These are phyloP conservation scores for Tetraneura akinire DNA, from an alignment of 1,140 invertebrate genomes.

Conservation along the genomic window DNA sequence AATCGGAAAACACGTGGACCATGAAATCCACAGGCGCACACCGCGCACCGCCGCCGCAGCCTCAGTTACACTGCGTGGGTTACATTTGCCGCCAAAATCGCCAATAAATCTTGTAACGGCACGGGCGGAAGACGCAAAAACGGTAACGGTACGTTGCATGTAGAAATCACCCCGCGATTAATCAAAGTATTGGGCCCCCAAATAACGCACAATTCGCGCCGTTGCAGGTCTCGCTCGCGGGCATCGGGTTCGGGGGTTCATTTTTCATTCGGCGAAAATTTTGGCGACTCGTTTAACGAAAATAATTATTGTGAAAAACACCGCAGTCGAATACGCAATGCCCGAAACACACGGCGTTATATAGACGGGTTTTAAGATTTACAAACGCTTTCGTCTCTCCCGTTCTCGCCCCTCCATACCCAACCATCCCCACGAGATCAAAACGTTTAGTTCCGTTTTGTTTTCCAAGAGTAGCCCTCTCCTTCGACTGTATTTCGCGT, in stretches of 20 bases:
- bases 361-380: background rate
- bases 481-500: too few species aligned
- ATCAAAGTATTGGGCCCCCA: conserved; percentile 8
- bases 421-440: too few species aligned
- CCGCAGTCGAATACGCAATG: conserved; percentile 3
- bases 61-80: background rate
- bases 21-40: conserved; percentile 13
- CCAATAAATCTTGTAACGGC: conserved; percentile 17
- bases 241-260: conserved; percentile 1
- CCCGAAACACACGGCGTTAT: background rate
- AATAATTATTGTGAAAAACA: conserved; percentile 35
- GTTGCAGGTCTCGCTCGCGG: too few species aligned
- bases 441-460: too few species aligned
- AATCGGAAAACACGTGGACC: conserved; percentile 45
- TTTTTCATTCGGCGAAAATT: conserved; percentile 28
- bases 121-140: conserved; percentile 3
- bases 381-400: background rate
- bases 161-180: conserved; percentile 39
- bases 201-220: background rate
- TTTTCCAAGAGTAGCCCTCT: too few species aligned
- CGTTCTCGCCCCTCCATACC: background rate
- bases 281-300: conserved; percentile 25
- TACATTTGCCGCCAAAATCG: background rate
- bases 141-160: conserved; percentile 8
- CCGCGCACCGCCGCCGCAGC: background rate